phyloP scores from a whole-genome alignment of 2,888 invertebrate genomes.

The Heliconius ethilla region DNA sequence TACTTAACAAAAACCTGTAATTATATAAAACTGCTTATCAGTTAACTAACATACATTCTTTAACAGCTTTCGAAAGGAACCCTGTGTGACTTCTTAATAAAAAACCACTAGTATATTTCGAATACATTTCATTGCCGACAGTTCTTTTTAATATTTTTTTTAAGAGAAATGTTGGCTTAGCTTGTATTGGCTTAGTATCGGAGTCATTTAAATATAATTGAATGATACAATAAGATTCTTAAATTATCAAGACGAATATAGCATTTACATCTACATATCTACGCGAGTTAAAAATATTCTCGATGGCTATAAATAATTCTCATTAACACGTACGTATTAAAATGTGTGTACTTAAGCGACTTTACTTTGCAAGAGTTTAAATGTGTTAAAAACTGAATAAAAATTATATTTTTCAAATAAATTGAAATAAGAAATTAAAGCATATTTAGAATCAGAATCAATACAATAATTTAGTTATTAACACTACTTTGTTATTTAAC shows the following conservation, averaged over 20 bases:
- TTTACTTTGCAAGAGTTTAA: background rate
- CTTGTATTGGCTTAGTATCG: background rate
- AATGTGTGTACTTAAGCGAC: background rate
- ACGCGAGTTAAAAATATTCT: constrained; percentile 5
- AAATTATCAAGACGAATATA: background rate
- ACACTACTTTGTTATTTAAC: no score
- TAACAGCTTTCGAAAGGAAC: constrained; percentile 7
- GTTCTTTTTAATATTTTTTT: background rate
- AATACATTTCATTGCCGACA: background rate
- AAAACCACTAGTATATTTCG: background rate
- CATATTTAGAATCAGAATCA: no score
- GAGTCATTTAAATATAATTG: background rate
- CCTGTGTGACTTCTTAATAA: constrained; percentile 1
- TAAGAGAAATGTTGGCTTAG: no score
- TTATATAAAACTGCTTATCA: background rate
- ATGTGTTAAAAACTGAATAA: background rate
- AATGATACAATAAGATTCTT: background rate
- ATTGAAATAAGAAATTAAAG: no score
- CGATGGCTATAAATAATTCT: constrained; percentile 10
- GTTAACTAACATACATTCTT: constrained; percentile 1
- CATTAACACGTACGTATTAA: background rate
- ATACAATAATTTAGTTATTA: no score
- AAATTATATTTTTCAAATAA: no score
- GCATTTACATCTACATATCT: background rate
- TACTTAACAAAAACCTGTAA: background rate